Evolutionary conservation across 2,113 vertebrate genomes (phyloP), one percentile per base, ranked within the genome.

Genomic region (Geothlypis trichas): DNA sequence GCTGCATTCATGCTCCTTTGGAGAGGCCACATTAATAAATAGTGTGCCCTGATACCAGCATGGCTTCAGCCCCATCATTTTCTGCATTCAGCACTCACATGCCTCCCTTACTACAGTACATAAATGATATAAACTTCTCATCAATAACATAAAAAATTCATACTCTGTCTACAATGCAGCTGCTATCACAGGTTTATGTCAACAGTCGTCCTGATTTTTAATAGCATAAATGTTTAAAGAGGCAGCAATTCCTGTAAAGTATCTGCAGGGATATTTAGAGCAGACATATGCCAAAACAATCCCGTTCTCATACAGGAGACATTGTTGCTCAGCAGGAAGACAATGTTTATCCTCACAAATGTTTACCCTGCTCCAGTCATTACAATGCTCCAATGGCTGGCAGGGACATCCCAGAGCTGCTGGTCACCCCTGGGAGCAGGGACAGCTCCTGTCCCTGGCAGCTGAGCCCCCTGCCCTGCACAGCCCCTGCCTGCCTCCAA

Each of bases 141-240:
- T 97, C 95, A 94, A 96, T 84, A 97, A 91, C 85, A 97, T 97
- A 96, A 97, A 98, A 97, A 96, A 96, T 97, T 97, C 95, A 97
- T 97, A 89, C 80, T 95, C 84, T 93, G 75, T 94, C 95, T 96
- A 96, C 93, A 97, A 58, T 95, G 86, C 88, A 97, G 93, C 84
- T 96, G 95, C 95, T 97, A 90, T 96, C 89, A 96, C 96, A 96
- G 93, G 90, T 96, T 96, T 97, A 95, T 97, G 95, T 96, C 93
- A 97, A 97, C 94, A 97, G 49, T 81, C 66, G 84, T 91, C 92
- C 88, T 97, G 94, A 96, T 95, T 96, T 96, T 97, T 97, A 97
- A 98, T 93, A 96, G 88, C 96, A 97, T 97, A 89, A 96, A 97
- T 97, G 84, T 97, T 98, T 97, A 96, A 97, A 97, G 94, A 96